These are phyloP conservation scores for Panthera tigris DNA, from an alignment of 2,113 vertebrate species.

Conservation along the genomic window DNA sequence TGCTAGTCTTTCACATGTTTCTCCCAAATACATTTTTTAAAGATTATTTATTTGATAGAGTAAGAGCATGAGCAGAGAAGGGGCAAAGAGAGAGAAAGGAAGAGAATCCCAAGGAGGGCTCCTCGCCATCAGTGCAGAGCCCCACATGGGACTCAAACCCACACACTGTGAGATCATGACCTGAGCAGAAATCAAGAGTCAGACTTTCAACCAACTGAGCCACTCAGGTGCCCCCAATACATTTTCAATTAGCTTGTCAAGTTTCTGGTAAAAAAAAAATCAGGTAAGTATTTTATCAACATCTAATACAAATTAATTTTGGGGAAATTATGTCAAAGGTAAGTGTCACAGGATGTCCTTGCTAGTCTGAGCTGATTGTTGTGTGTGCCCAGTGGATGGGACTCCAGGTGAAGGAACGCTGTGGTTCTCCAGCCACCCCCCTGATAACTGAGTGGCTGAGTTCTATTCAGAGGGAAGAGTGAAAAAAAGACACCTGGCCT, in stretches of 20 bases:
- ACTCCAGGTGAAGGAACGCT: neutral
- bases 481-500: neutral
- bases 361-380: neutral
- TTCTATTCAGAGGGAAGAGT: neutral
- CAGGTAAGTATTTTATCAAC: neutral
- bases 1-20: neutral
- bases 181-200: no score
- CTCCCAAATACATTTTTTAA: neutral
- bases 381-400: neutral
- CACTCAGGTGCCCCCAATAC: neutral
- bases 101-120: no score
- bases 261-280: neutral
- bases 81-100: no score
- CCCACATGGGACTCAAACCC: no score
- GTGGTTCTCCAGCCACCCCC: neutral
- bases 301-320: conserved; percentile 26
- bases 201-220: no score
- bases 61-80: no score
- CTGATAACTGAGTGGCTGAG: neutral
- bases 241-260: neutral
- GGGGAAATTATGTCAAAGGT: neutral
- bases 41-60: no score
- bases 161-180: no score
- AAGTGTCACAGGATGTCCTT: neutral
- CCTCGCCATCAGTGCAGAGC: no score